These are phyloP conservation scores for Orbicella faveolata DNA, from an alignment of 64 coral and sea anemone species.

Conservation along the genomic window DNA sequence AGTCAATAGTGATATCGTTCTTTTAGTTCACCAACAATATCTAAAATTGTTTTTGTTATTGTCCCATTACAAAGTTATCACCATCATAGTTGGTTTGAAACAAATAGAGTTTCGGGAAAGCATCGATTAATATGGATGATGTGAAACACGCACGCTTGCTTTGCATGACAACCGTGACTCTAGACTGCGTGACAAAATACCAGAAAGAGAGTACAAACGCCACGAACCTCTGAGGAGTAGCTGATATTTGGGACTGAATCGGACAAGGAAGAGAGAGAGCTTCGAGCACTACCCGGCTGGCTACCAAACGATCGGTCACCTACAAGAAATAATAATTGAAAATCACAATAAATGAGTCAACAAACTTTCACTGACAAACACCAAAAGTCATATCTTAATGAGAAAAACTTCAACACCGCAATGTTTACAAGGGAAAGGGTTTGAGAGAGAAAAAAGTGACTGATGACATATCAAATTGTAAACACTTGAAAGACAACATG, in stretches of 20 bases:
- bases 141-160: neutral
- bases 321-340: neutral
- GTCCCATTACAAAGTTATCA: too few relatives aligned
- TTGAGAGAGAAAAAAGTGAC: neutral
- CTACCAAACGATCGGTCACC: slow-evolving; percentile 71
- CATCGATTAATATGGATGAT: neutral
- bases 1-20: too few relatives aligned
- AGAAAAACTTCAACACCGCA: neutral
- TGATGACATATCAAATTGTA: neutral
- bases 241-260: slow-evolving; percentile 68
- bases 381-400: neutral
- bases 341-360: neutral
- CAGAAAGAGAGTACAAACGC: neutral
- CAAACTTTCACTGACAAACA: neutral
- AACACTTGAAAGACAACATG: slow-evolving; percentile 3
- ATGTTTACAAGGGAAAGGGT: neutral
- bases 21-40: too few relatives aligned
- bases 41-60: too few relatives aligned
- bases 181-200: neutral
- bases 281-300: slow-evolving; percentile 71
- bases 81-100: too few relatives aligned
- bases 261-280: slow-evolving; percentile 80
- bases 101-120: neutral
- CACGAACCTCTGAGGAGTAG: slow-evolving; percentile 75
- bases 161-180: neutral